Evolutionary conservation across 2,113 vertebrate species (phyloP).

Genomic region (Lanius ludovicianus): DNA sequence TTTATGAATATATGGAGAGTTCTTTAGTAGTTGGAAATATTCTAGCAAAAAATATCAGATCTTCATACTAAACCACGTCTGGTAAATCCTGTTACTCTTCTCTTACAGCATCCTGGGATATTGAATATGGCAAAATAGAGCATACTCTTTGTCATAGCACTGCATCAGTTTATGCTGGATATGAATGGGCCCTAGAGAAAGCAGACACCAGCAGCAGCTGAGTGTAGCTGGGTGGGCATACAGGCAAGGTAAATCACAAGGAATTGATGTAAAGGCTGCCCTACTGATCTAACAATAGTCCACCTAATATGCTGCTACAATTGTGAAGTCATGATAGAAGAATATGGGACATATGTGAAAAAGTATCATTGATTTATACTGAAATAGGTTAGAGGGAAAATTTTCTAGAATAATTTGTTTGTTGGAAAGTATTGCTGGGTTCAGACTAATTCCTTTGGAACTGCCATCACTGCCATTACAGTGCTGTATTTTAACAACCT

Average conservation of each 20-base stretch:
- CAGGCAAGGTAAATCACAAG: neutral
- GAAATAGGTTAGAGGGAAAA: neutral
- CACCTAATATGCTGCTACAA: neutral
- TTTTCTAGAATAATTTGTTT: slow-evolving; percentile 6
- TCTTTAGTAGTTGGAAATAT: neutral
- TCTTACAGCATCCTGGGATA: neutral
- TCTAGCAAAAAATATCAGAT: neutral
- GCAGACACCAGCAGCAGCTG: neutral
- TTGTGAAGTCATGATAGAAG: neutral
- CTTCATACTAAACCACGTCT: neutral
- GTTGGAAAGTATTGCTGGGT: slow-evolving; percentile 20
- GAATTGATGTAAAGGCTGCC: neutral
- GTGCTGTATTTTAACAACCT: slow-evolving; percentile 33
- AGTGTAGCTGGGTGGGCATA: neutral
- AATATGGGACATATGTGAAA: neutral
- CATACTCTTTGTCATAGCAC: neutral
- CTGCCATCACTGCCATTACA: neutral
- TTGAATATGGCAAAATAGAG: neutral
- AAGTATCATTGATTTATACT: neutral
- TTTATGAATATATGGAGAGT: neutral
- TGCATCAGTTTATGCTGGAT: neutral
- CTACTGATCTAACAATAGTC: neutral
- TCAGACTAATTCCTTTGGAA: neutral
- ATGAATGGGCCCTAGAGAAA: neutral
- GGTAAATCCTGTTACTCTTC: neutral